Percentiles rank a stretch among this genome's conserved stretches.
These are phyloP conservation scores for Calidris pygmaea DNA, from an alignment of 2,113 vertebrate genomes.

Conservation along the genomic window DNA sequence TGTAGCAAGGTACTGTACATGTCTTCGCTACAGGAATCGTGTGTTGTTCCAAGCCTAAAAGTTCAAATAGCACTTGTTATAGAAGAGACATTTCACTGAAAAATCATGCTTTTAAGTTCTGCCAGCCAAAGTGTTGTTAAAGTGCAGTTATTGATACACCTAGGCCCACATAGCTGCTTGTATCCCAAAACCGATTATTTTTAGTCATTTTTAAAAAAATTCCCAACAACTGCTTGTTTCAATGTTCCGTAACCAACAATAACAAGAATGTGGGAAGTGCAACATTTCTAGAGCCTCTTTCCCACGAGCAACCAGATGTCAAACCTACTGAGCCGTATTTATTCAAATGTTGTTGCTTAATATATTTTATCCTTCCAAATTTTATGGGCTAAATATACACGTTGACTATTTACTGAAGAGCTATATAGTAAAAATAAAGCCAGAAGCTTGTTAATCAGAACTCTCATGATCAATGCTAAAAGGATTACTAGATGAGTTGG, in stretches of 20 bases:
- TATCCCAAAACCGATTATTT: not conserved
- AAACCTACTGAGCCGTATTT: not conserved
- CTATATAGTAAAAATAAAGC: not conserved
- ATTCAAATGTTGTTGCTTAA: not conserved
- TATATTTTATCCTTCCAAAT: not conserved
- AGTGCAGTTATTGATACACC: not conserved
- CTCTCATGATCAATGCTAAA: not conserved
- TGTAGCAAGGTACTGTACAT: conserved; percentile 89
- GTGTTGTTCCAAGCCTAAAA: conserved; percentile 86
- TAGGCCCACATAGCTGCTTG: not conserved
- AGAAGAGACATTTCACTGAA: not conserved
- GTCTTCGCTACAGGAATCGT: conserved; percentile 90
- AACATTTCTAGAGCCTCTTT: conserved; percentile 4
- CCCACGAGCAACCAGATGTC: not conserved
- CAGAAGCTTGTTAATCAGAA: not conserved
- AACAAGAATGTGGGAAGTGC: conserved; percentile 23
- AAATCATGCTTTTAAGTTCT: not conserved
- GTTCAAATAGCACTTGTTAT: conserved; percentile 19
- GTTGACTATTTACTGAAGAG: not conserved
- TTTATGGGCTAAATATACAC: not conserved
- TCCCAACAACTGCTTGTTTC: not conserved
- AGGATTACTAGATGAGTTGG: not conserved
- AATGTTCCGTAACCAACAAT: not conserved
- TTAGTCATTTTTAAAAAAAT: not conserved
- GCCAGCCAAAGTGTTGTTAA: not conserved